Evolutionary conservation across 2,888 invertebrate species (phyloP), one percentile per base, ranked within the genome.

Genomic region (Dynastes maya): DNA sequence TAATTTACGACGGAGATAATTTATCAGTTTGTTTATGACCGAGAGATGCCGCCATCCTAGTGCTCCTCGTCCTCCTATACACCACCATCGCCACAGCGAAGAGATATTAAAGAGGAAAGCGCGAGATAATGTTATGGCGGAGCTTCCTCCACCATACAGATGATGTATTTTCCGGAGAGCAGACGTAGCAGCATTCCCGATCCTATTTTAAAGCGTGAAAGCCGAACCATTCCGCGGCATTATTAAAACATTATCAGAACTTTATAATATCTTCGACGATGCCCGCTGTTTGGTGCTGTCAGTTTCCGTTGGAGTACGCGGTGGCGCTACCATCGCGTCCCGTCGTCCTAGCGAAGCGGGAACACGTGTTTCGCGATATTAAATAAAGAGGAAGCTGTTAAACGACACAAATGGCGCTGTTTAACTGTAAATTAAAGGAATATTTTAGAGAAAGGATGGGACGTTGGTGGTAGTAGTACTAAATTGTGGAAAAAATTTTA

Each of bases 21-120:
- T 71, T 71, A 71, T 71, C 71, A 71, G 71, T 71, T 71, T 71
- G 71, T 71, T 71, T 71, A 71, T 71, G 71, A 58, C 37, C 71
- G 71, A 37, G 70, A 51, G 71, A 71, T 58, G 55, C 13, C 16
- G 58, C n/a, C n/a, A 11, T 53, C n/a, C 2, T 5, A n/a, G 27
- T 27, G 53, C 53, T 40, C 40, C 65, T 65, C 32, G 32, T 37
- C 32, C 32, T 37, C 32, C 6, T 37, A 37, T 37, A 16, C 16
- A 40, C n/a, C 22, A 16, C 68, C 29, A 27, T 37, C 22, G 29
- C 68, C 1, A 6, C 11, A 32, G 11, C 11, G 27, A 22, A 51
- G 51, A 49, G 68, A 16, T 45, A 68, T 16, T 68, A 49, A 49
- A 51, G 51, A 51, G 51, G 68, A 51, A 51, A 68, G 68, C n/a